Evolutionary conservation across 92 coral and sea anemone genomes (phyloP).

Genomic region (Plumapathes pennacea): DNA sequence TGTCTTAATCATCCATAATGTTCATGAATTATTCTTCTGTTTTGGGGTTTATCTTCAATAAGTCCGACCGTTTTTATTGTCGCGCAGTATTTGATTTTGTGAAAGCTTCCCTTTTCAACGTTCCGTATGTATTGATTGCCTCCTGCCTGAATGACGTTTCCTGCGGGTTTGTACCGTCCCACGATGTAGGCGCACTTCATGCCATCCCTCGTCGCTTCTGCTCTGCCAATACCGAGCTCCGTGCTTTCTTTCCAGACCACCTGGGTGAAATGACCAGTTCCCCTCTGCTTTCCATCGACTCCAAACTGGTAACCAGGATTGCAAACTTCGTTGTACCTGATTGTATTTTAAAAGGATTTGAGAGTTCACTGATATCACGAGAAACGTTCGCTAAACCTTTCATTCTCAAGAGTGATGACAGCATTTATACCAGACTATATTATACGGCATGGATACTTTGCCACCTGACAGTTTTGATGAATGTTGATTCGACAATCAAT

Average conservation of each 20-base stretch:
- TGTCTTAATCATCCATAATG: too few species aligned
- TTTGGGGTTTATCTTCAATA: too few species aligned
- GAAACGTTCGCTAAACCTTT: too few species aligned
- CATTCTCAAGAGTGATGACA: too few species aligned
- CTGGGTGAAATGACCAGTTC: slow-evolving; percentile 59
- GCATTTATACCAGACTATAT: too few species aligned
- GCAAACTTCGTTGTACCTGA: slow-evolving; percentile 48
- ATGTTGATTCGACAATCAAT: too few species aligned
- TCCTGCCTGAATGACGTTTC: slow-evolving; percentile 54
- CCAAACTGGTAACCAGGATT: slow-evolving; percentile 28
- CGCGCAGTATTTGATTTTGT: slow-evolving; percentile 20
- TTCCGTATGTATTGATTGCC: slow-evolving; percentile 61
- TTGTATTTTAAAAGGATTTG: too few species aligned
- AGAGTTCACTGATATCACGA: too few species aligned
- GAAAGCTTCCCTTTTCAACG: slow-evolving; percentile 69
- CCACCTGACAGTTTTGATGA: too few species aligned
- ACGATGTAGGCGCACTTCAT: slow-evolving; percentile 80
- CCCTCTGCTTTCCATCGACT: slow-evolving; percentile 7
- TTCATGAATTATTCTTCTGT: too few species aligned
- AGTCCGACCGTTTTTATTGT: slow-evolving; percentile 3
- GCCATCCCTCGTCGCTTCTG: slow-evolving; percentile 37
- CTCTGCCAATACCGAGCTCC: slow-evolving; percentile 84
- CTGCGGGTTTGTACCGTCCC: slow-evolving; percentile 82
- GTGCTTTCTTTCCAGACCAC: slow-evolving; percentile 85
- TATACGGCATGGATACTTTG: too few species aligned